Conservation (phyloP, 2,888 invertebrate species). For the Odontocerum albicorne region DNA sequence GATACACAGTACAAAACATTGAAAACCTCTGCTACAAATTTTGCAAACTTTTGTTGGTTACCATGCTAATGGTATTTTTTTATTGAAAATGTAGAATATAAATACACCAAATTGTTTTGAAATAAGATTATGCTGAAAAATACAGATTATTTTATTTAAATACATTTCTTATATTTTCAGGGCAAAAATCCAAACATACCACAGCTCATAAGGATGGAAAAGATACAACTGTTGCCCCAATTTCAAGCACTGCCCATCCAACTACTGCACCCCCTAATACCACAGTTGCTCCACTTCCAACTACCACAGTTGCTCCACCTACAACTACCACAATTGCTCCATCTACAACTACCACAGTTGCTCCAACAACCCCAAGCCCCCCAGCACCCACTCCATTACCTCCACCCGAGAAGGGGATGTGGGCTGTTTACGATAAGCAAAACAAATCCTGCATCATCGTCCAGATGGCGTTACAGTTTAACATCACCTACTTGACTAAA, state of each 20-base stretch:
- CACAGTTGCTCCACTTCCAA: conserved; percentile 43
- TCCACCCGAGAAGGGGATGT: conserved; percentile 48
- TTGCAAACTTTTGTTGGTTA: too few relatives aligned
- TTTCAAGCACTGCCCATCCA: conserved; percentile 42
- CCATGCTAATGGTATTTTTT: too few relatives aligned
- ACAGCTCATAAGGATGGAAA: neutral
- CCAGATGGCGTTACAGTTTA: conserved; percentile 59
- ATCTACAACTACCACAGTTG: conserved; percentile 41
- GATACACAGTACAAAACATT: too few relatives aligned
- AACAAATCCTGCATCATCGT: conserved; percentile 58
- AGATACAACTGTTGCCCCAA: neutral
- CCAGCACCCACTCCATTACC: conserved; percentile 35
- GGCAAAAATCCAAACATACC: too few relatives aligned
- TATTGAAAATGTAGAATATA: too few relatives aligned
- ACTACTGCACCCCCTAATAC: conserved; percentile 38
- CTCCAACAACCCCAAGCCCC: conserved; percentile 40
- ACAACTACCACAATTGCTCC: conserved; percentile 41
- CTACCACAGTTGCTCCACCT: conserved; percentile 39
- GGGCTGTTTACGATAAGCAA: conserved; percentile 45
- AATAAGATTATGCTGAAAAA: too few relatives aligned
- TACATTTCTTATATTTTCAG: neutral
- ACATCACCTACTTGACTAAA: conserved; percentile 52
- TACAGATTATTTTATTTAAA: too few relatives aligned
- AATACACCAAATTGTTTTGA: too few relatives aligned
- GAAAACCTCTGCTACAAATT: too few relatives aligned